Percentiles rank a stretch among this genome's conserved stretches.
Conservation (phyloP, 37 sponge, comb jelly and placozoan species). For the Mnemiopsis leidyi region DNA sequence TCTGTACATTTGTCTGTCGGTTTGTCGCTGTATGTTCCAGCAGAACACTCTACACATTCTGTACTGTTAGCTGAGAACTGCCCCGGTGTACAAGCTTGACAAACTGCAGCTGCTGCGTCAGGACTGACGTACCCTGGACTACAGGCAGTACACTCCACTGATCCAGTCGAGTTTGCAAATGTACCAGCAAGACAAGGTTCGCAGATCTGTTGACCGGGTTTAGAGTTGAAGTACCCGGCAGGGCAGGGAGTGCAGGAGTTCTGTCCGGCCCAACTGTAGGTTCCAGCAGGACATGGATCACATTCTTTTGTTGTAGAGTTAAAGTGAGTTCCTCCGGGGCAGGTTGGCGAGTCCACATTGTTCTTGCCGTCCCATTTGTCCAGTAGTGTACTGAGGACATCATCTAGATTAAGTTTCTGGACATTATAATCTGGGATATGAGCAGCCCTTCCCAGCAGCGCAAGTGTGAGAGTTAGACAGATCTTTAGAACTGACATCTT, state of each 20-base stretch:
- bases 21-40: background rate
- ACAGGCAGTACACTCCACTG: background rate
- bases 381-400: background rate
- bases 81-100: background rate
- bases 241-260: background rate
- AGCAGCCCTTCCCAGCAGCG: background rate
- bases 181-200: background rate
- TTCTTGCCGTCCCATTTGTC: background rate
- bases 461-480: background rate
- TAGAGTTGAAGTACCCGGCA: background rate
- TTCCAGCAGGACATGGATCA: background rate
- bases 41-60: background rate
- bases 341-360: background rate
- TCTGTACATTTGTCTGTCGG: background rate
- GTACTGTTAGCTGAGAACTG: background rate
- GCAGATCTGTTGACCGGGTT: background rate
- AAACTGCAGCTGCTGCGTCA: background rate
- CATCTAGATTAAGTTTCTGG: background rate
- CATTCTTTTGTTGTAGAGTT: conserved; percentile 43
- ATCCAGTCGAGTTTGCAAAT: background rate
- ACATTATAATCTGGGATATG: background rate
- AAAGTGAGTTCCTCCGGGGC: conserved; percentile 3
- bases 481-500: background rate
- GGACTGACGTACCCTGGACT: background rate
- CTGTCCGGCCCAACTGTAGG: conserved; percentile 32